Base-by-base conservation (phyloP, 2,888 invertebrate species). In the Carterocephalus palaemon region DNA sequence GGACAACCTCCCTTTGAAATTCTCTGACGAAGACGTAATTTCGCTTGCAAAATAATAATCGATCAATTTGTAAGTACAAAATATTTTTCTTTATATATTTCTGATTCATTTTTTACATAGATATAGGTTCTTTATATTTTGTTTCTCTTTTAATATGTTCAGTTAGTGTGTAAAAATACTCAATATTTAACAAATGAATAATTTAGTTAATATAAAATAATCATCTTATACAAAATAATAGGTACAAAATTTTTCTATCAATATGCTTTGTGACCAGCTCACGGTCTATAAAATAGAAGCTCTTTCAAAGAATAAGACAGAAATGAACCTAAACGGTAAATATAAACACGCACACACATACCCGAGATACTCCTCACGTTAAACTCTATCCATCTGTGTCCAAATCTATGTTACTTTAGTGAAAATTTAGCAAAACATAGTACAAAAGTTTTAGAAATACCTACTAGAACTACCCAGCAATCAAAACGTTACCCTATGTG, bases 381-480 rank as follows among this genome's bases (percentile, higher is more conserved):
- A 59, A 57, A 59, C 57, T 49, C 78, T 81, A 80, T 67, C 57
- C 59, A 57, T 78, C 75, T 65, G 85, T 85, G 85, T 81, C 75
- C 82, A 77, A 79, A 72, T 77, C 82, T 83, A 83, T 79, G 72
- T 64, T 64, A 62, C 69, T 76, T 79, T 77, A 83, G 85, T 86
- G 85, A 85, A 85, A 84, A 84, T 84, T 85, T 86, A 70, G 86
- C 86, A 85, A 86, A 86, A 86, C 85, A 85, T 84, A 85, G 85
- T 86, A 86, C 75, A 86, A 85, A 85, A 85, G 71, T 82, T 85
- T 82, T 82, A 84, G 82, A 83, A 84, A 85, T 84, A 81, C 66
- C 80, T 78, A 82, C 79, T 67, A 74, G 19, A 75, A 59, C 85
- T 86, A 85, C 83, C 74, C 85, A 84, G 84, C 84, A 74, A 83